phyloP scores from a whole-genome alignment of 2,113 vertebrate species.

The Henicopernis longicauda region DNA sequence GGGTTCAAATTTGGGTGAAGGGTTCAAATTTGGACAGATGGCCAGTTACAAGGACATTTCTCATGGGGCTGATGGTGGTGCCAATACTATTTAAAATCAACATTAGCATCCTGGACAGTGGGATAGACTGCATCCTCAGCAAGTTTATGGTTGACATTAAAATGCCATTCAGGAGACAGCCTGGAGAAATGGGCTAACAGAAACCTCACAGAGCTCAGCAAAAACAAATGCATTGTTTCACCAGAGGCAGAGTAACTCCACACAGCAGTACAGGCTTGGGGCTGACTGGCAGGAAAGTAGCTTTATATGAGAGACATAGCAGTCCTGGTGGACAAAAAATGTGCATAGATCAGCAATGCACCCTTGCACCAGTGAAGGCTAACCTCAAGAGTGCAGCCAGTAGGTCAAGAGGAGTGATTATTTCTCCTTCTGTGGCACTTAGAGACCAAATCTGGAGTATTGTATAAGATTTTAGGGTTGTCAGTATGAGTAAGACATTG shows the following conservation, averaged over 20 bases:
- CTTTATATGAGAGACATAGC: not conserved
- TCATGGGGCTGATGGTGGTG: not conserved
- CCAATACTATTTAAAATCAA: not conserved
- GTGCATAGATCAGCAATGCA: not conserved
- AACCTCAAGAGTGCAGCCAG: not conserved
- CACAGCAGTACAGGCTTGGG: not conserved
- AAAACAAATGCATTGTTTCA: not conserved
- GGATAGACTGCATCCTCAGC: not conserved
- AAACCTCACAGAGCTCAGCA: not conserved
- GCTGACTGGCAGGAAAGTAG: not conserved
- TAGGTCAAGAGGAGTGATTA: not conserved
- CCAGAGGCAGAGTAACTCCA: not conserved
- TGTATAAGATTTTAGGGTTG: not conserved
- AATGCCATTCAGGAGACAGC: not conserved
- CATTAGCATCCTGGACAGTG: not conserved
- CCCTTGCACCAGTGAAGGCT: not conserved
- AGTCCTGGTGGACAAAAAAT: not conserved
- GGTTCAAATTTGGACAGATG: not conserved
- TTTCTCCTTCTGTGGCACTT: not conserved
- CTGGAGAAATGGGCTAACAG: not conserved
- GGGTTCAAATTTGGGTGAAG: not conserved
- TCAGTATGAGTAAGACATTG: not conserved
- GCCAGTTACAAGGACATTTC: not conserved
- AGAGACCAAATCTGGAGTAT: not conserved
- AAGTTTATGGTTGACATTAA: not conserved